Conservation (phyloP, 2,888 invertebrate genomes). For the Macropis europaea region DNA sequence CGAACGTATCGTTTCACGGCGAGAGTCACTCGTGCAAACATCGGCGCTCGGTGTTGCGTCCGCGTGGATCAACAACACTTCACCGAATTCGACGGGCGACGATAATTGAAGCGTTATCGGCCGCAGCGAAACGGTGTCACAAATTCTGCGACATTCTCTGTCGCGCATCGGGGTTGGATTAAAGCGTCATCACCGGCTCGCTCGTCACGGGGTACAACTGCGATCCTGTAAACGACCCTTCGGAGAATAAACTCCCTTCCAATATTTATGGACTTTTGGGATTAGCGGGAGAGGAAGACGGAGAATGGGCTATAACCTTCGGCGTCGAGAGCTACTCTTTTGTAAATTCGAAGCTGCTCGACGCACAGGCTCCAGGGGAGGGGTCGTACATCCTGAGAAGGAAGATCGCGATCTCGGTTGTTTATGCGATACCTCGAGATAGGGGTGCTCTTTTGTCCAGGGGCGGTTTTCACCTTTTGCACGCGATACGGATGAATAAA, state of each 20-base stretch:
- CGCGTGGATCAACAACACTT: conserved; percentile 2
- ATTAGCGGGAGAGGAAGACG: conserved; percentile 50
- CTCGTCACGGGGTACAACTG: conserved; percentile 57
- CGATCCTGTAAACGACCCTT: conserved; percentile 63
- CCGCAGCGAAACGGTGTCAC: conserved; percentile 35
- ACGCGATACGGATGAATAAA: conserved; percentile 58
- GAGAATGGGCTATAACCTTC: conserved; percentile 16
- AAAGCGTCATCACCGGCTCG: conserved; percentile 60
- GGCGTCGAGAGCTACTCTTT: conserved; percentile 49
- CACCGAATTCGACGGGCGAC: conserved; percentile 5
- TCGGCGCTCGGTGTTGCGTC: conserved; percentile 1
- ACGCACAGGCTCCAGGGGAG: conserved; percentile 7
- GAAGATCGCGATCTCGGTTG: conserved; percentile 73
- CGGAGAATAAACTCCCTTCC: conserved; percentile 63
- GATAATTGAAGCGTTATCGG: conserved; percentile 48
- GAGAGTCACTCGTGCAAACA: not conserved
- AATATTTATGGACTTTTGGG: conserved; percentile 67
- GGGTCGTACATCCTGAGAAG: conserved; percentile 58
- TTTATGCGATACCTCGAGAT: conserved; percentile 72
- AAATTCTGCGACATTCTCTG: conserved; percentile 42
- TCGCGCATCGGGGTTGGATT: conserved; percentile 44
- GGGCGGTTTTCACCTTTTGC: conserved; percentile 62
- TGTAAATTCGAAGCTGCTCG: conserved; percentile 44
- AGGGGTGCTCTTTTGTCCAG: conserved; percentile 71
- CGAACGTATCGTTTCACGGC: not conserved